Evolutionary conservation across 2,888 invertebrate genomes (phyloP).

Genomic region (Drosophila paramelanica): DNA sequence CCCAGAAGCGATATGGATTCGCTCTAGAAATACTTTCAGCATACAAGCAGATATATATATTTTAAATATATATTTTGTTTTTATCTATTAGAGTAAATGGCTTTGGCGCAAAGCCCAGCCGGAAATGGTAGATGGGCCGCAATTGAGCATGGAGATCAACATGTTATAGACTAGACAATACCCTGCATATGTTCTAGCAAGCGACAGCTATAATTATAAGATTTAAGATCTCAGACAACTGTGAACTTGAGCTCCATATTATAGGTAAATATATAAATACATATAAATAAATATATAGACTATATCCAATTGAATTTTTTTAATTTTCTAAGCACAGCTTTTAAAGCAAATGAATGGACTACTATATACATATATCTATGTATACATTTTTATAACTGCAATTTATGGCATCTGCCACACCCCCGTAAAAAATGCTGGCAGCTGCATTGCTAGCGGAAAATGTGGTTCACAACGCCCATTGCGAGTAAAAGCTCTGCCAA

Average conservation of each 20-base stretch:
- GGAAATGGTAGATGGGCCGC: conserved; percentile 9
- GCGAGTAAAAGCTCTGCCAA: conserved; percentile 68
- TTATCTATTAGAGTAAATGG: not conserved
- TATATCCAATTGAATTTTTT: too few relatives aligned
- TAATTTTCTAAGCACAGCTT: conserved; percentile 14
- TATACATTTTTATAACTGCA: conserved; percentile 31
- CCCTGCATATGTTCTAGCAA: not conserved
- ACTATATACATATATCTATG: not conserved
- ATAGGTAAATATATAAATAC: not conserved
- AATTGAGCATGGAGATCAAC: not conserved
- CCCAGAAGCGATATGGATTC: not conserved
- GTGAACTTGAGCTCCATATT: too few relatives aligned
- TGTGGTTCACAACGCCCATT: conserved; percentile 53
- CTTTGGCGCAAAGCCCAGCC: not conserved
- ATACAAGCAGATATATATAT: too few relatives aligned
- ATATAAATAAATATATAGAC: too few relatives aligned
- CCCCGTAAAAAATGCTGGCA: conserved; percentile 29
- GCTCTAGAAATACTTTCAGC: not conserved
- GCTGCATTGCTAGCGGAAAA: conserved; percentile 39
- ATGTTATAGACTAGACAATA: not conserved
- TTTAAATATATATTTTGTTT: too few relatives aligned
- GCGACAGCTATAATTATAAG: too few relatives aligned
- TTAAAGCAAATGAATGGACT: conserved; percentile 16
- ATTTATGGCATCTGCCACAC: conserved; percentile 65
- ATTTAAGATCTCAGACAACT: too few relatives aligned